Evolutionary conservation across 2,888 invertebrate genomes (phyloP), one percentile per base, ranked within the genome.

Genomic region (Calameuta idolon): DNA sequence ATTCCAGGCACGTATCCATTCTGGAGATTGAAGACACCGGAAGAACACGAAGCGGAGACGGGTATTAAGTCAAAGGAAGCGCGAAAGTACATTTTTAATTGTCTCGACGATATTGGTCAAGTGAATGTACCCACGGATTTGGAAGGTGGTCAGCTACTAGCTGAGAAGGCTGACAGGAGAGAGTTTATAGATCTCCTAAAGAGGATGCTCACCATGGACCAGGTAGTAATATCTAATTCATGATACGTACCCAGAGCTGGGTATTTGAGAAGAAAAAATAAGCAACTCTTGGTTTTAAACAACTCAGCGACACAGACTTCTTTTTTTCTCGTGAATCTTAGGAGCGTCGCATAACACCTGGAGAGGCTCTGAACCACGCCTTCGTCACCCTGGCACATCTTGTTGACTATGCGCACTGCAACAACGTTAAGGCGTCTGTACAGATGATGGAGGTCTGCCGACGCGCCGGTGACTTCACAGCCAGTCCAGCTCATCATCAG

Each of bases 61-160:
- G 97, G 97, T 83, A 98, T 98, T 88, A 99, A 99, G 93, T 98
- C 99, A 83, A 99, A 99, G 93, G 99, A 99, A 93, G 99, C 99
- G 5, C 93, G 99, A 89, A 99, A 99, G 92, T 99, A 99, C 92
- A 99, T 99, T 88, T 99, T 99, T 93, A 99, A 99, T 93, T 98
- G 98, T 92, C 94, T 99, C 85, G 99, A 99, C 91, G 99, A 99
- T 92, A 99, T 99, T 92, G 98, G 97, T 82, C 97, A 98, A 93
- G 98, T 98, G 11, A 98, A 98, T 91, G 98, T 98, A 84, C 98
- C 98, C 81, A 98, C 97, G n/a, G 98, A 99, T 93, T 93, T 99
- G 86, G 99, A 99, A 92, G 98, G 98, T 35, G 97, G 98, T 81
- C 99, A 99, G 91, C 93, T 99, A 83, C 93, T 99, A 89, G 98